Evolutionary conservation across 2,888 invertebrate species (phyloP).

Genomic region (Polyommatus icarus): DNA sequence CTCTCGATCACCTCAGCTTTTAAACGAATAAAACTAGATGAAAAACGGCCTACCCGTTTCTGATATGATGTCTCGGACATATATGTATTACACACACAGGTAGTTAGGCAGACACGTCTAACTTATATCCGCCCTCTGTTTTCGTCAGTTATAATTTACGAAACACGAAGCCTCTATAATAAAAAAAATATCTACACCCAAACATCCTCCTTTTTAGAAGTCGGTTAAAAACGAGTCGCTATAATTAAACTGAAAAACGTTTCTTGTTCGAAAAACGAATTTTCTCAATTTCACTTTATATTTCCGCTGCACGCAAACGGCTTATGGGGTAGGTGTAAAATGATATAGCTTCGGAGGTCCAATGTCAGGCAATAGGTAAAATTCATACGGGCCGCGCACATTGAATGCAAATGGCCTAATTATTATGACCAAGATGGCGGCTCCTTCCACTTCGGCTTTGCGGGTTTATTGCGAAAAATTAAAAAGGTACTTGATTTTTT

Average conservation of each 20-base stretch:
- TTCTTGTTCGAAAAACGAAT: background rate
- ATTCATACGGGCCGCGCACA: slow-evolving; percentile 71
- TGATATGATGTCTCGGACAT: too few relatives aligned
- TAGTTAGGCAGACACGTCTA: too few relatives aligned
- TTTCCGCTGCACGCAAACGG: slow-evolving; percentile 30
- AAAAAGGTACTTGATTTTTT: slow-evolving; percentile 40
- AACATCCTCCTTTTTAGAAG: too few relatives aligned
- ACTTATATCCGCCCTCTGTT: too few relatives aligned
- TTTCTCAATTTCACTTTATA: slow-evolving; percentile 24
- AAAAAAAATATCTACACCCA: too few relatives aligned
- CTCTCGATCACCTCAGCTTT: too few relatives aligned
- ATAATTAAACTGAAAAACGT: background rate
- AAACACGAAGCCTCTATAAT: too few relatives aligned
- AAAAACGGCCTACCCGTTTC: too few relatives aligned
- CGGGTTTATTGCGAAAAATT: slow-evolving; percentile 52
- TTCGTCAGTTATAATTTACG: too few relatives aligned
- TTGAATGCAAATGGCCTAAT: slow-evolving; percentile 77
- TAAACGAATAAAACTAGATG: too few relatives aligned
- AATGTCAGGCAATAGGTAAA: slow-evolving; percentile 80
- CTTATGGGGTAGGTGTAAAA: slow-evolving; percentile 65
- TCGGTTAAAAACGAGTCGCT: too few relatives aligned
- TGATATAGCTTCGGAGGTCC: slow-evolving; percentile 78
- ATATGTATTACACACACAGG: too few relatives aligned
- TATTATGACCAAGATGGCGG: slow-evolving; percentile 76
- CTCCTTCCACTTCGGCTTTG: slow-evolving; percentile 48